These are phyloP conservation scores for Marmota monax DNA, from an alignment of 2,113 vertebrate genomes.

Conservation along the genomic window DNA sequence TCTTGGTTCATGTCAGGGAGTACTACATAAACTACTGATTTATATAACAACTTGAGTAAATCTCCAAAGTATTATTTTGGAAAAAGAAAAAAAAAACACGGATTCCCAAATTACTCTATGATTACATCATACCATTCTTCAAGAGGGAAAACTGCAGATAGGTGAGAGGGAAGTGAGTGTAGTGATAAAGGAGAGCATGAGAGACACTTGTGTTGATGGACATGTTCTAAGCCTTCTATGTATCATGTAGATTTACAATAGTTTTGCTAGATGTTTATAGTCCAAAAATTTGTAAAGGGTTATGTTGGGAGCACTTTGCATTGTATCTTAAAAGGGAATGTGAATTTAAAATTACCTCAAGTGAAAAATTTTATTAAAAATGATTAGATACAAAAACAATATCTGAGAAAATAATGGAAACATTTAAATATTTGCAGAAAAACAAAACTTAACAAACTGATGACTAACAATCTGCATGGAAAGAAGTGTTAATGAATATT, in stretches of 20 bases:
- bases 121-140: not conserved
- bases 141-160: not conserved
- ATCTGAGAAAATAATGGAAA: not conserved
- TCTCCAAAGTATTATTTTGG: not conserved
- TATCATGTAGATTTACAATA: not conserved
- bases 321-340: not conserved
- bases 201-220: no score
- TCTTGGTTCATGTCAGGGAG: not conserved
- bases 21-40: not conserved
- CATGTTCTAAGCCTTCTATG: not conserved
- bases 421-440: not conserved
- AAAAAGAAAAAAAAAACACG: not conserved
- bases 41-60: not conserved
- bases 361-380: not conserved
- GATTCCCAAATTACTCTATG: not conserved
- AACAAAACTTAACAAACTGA: not conserved
- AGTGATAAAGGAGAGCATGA: not conserved
- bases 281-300: not conserved
- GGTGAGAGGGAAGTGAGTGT: not conserved
- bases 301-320: not conserved
- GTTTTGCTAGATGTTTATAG: not conserved
- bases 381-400: not conserved
- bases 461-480: not conserved
- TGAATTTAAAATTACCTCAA: not conserved
- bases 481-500: not conserved